These are phyloP conservation scores for Diabrotica virgifera DNA, from an alignment of 1,140 invertebrate genomes.

Conservation along the genomic window DNA sequence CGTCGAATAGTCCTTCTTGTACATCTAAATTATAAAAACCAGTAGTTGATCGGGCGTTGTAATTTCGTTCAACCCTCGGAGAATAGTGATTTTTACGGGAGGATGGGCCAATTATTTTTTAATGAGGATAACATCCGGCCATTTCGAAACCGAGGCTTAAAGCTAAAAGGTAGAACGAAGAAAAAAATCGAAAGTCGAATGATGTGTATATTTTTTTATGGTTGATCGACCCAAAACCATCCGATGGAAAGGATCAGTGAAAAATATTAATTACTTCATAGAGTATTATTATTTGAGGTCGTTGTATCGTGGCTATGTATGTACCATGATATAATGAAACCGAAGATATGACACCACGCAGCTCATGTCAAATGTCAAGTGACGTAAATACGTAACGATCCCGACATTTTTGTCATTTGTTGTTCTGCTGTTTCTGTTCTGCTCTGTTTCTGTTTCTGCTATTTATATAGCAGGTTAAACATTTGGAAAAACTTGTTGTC, in stretches of 20 bases:
- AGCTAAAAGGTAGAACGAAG: neutral
- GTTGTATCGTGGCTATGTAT: no score
- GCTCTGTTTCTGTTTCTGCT: no score
- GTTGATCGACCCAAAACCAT: conserved; percentile 4
- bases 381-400: no score
- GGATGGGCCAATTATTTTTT: conserved; percentile 18
- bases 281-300: no score
- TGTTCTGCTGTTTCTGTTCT: no score
- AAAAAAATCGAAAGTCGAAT: conserved; percentile 12
- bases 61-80: conserved; percentile 17
- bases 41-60: conserved; percentile 16
- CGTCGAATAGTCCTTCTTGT: neutral
- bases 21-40: conserved; percentile 17
- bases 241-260: neutral
- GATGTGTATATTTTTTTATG: conserved; percentile 17
- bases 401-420: no score
- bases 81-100: conserved; percentile 17
- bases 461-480: no score
- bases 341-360: no score
- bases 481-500: no score
- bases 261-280: neutral
- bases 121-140: conserved; percentile 19
- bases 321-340: no score
- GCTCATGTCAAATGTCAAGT: no score
- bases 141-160: neutral